Base-by-base conservation (phyloP, 2,888 invertebrate species). In the Agrotis ipsilon region DNA sequence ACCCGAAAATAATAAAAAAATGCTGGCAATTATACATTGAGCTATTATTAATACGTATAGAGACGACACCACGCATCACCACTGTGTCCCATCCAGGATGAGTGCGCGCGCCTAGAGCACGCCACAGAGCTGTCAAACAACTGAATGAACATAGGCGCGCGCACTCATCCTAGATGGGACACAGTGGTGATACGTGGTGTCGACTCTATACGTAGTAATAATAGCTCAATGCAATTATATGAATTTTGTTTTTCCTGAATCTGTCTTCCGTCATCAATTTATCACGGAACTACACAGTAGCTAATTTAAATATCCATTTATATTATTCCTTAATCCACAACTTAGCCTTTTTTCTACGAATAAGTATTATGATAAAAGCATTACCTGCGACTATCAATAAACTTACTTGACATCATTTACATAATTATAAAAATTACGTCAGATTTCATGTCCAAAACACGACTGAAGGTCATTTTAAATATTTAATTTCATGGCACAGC, bases 401-500 rank as follows among this genome's bases (percentile, higher is more conserved):
- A 78, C 27, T 45, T 73, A 67, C 11, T 63, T 68, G 27, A 68
- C 60, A 63, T 55, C 27, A 62, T 81, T 55, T 61, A 48, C 0
- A 54, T 18, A 52, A 27, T 39, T 39, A 2, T 39, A 2, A 54
- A 21, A 52, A 75, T 83, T 58, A 70, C 79, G 68, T 78, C 79
- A 78, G 55, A 51, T 27, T 64, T 64, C 39, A 39, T 46, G 55
- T 54, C 27, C 63, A 62, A 80, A 75, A 80, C 52, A 70, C 52
- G n/a, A 49, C 18, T 1, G 43, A 75, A 80, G 75, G 68, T 49
- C 46, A 58, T 4, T 51, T 68, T 75, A 48, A 24, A 55, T 49
- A 65, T 79, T 58, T 14, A 65, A 82, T 80, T 80, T 70, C 67
- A 80, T 61, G 45, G 24, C 19, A 27, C 27, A 24, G 19, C 39